Base-by-base conservation (phyloP, 2,888 invertebrate genomes). In the Diarsia mendica region DNA sequence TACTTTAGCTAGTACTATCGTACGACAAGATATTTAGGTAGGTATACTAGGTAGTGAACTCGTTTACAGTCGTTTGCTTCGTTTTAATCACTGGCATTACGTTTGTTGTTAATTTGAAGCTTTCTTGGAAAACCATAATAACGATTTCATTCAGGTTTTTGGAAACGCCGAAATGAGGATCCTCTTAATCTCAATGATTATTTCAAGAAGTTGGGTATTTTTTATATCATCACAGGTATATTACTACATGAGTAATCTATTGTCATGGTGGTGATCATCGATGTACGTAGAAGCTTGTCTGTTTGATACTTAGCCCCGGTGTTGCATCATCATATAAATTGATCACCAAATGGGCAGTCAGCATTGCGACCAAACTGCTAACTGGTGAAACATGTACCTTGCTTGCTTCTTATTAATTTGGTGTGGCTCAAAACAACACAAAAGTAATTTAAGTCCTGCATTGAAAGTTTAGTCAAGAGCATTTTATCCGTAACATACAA, bases 1-100 rank as follows among this genome's bases (percentile, higher is more conserved):
- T 80, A 80, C 75, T 80, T 79, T 64, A 55, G 80, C 20, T 61
- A 49, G 58, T 61, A 67, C 46, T 82, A 28, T 61, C 77, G 53
- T 15, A 69, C 69, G 61, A 69, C 61, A 46, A 64, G 66, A 46
- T 68, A 61, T 67, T 69, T 72, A 44, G 63, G n/a, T 44, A 28
- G 28, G 28, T 28, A 28, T 28, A 46, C 69, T 58, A 76, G 39
- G n/a, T 65, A 46, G 44, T 51, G 28, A 39, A 66, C 48, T 73
- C 48, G 33, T 67, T 80, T 13, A 53, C 10, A 69, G 77, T 23
- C 48, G 20, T 67, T 73, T 63, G 20, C 23, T 55, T 3, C 13
- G 53, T 44, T 58, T 39, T 51, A 51, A 65, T 33, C 20, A 13
- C n/a, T 23, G 18, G 13, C 44, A 66, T 33, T 20, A 63, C 15